These are phyloP conservation scores for Ditula angustiorana DNA, from an alignment of 2,888 invertebrate species.

Conservation along the genomic window DNA sequence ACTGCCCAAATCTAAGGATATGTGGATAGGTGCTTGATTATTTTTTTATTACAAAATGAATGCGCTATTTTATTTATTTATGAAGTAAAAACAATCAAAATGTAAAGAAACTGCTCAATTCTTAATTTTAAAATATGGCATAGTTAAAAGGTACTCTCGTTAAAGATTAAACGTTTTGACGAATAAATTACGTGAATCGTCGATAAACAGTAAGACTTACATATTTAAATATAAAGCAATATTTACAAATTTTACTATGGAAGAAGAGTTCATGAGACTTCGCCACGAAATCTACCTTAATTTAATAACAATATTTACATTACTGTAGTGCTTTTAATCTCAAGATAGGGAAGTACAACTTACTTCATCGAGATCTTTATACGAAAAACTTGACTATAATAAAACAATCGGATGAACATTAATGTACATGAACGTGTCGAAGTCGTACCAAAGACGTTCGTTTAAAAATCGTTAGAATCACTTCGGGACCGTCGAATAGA, in stretches of 20 bases:
- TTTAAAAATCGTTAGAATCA: conserved; percentile 28
- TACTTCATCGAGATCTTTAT: conserved; percentile 66
- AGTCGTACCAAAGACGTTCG: conserved; percentile 24
- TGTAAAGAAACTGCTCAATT: conserved; percentile 68
- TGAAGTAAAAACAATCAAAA: conserved; percentile 50
- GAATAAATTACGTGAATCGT: conserved; percentile 80
- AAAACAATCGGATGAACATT: conserved; percentile 63
- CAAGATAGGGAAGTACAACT: conserved; percentile 64
- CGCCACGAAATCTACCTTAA: conserved; percentile 73
- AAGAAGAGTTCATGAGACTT: conserved; percentile 76
- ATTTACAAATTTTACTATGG: conserved; percentile 86
- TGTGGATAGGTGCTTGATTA: conserved; percentile 66
- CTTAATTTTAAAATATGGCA: conserved; percentile 85
- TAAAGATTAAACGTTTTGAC: conserved; percentile 79
- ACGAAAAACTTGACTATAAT: conserved; percentile 57
- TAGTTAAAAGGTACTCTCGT: conserved; percentile 79
- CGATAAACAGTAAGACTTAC: conserved; percentile 75
- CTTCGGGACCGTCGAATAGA: conserved; percentile 33
- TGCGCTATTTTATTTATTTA: background rate
- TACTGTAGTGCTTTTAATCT: conserved; percentile 57
- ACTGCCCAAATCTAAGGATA: conserved; percentile 61
- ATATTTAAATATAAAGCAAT: conserved; percentile 71
- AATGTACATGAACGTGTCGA: conserved; percentile 48
- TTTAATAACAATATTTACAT: conserved; percentile 82
- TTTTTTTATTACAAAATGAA: conserved; percentile 52